Percentiles rank a stretch among this genome's conserved stretches.
Evolutionary conservation across 2,797 vertebrate species (phyloP).

Genomic region (Enteromius trimaculatus): DNA sequence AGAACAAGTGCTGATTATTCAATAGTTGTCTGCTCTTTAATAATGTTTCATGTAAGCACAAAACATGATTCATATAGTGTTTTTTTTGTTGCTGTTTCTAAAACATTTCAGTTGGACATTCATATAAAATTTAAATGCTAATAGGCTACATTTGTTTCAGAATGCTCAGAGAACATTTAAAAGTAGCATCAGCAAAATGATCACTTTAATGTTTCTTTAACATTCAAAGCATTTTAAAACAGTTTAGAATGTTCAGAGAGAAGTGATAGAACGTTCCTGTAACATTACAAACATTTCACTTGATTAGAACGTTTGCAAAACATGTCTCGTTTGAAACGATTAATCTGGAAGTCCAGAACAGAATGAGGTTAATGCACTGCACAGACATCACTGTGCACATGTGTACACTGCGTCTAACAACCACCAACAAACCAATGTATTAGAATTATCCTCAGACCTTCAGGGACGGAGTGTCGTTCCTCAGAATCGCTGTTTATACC

Average conservation of each 20-base stretch:
- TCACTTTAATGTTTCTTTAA: background rate
- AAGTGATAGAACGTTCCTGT: background rate
- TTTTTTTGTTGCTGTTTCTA: too few species aligned
- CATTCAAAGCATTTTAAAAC: background rate
- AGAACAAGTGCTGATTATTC: background rate
- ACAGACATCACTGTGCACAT: background rate
- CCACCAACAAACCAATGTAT: background rate
- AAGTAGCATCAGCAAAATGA: background rate
- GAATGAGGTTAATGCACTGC: background rate
- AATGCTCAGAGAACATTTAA: too few species aligned
- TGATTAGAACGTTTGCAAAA: background rate
- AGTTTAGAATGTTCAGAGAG: background rate
- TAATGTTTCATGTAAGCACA: too few species aligned
- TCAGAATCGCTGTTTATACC: conserved; percentile 57
- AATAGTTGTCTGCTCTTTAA: background rate
- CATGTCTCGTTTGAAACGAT: background rate
- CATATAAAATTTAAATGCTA: background rate
- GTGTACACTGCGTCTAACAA: background rate
- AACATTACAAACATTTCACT: background rate
- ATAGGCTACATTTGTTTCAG: too few species aligned
- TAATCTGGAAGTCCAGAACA: background rate
- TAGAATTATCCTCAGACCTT: background rate
- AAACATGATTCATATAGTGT: too few species aligned
- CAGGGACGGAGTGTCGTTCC: background rate
- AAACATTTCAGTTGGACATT: too few species aligned